A percentile compares a stretch with the other conserved stretches of the same genome.
phyloP scores from a whole-genome alignment of 2,888 invertebrate species.

The Scaeva pyrastri region DNA sequence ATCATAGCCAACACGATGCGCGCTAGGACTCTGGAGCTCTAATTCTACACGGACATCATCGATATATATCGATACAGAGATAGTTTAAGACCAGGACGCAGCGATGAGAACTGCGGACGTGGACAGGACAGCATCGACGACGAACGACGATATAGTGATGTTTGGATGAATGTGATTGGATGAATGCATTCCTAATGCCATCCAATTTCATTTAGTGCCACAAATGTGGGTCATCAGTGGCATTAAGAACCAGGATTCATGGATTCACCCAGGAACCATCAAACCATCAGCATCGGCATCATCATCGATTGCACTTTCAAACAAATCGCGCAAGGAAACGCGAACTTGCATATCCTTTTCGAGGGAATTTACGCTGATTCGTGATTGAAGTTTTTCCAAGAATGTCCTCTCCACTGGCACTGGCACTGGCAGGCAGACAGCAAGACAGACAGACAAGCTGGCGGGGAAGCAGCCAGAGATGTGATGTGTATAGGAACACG shows the following conservation, averaged over 20 bases:
- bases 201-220: constrained; percentile 73
- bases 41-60: constrained; percentile 24
- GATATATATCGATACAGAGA: not conserved
- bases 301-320: constrained; percentile 43
- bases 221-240: constrained; percentile 75
- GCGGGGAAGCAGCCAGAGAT: not conserved
- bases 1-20: not conserved
- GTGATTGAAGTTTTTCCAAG: constrained; percentile 65
- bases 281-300: constrained; percentile 11
- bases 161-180: constrained; percentile 41
- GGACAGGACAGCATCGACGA: constrained; percentile 16
- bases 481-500: not conserved
- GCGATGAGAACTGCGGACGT: not conserved
- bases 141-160: too few relatives aligned
- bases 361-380: constrained; percentile 58
- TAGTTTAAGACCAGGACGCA: constrained; percentile 13
- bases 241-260: constrained; percentile 59
- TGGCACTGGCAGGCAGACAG: too few relatives aligned
- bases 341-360: constrained; percentile 64
- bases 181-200: constrained; percentile 60
- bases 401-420: constrained; percentile 50
- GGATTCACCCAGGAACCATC: constrained; percentile 44
- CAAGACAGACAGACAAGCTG: not conserved
- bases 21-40: constrained; percentile 19
- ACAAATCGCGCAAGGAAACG: constrained; percentile 70